These are phyloP conservation scores for Cydia strobilella DNA, from an alignment of 1,140 invertebrate species.

Conservation along the genomic window DNA sequence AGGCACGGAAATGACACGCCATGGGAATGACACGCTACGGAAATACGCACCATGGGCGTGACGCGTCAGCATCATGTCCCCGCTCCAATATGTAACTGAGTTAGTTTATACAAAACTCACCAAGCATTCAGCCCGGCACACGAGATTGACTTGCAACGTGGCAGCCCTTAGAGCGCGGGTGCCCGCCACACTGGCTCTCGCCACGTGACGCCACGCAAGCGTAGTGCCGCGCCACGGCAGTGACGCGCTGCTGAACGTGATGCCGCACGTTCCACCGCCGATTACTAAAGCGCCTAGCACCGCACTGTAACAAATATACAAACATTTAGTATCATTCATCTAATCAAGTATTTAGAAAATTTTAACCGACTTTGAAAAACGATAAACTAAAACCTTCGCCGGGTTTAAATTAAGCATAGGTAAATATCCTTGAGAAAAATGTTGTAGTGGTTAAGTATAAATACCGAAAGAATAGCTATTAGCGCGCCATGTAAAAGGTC, in stretches of 20 bases:
- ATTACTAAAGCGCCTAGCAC: conserved; percentile 66
- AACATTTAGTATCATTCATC: background rate
- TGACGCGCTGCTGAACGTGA: conserved; percentile 49
- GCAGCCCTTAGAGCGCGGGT: conserved; percentile 56
- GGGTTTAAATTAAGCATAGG: no score
- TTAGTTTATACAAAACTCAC: conserved; percentile 79
- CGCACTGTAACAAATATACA: conserved; percentile 42
- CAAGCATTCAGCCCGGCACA: conserved; percentile 86
- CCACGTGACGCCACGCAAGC: conserved; percentile 53
- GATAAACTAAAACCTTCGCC: no score
- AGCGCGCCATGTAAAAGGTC: no score
- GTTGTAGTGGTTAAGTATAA: no score
- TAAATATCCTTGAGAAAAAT: no score
- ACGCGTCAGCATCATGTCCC: no score
- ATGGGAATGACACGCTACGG: background rate
- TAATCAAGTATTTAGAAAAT: no score
- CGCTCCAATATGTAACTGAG: no score
- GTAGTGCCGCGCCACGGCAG: conserved; percentile 59
- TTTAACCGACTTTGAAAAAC: no score
- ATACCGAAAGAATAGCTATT: no score
- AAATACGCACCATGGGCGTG: no score
- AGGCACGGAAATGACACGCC: background rate
- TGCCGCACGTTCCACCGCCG: conserved; percentile 58
- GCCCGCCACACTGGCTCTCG: conserved; percentile 48
- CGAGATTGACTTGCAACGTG: conserved; percentile 91